Base-by-base conservation (phyloP, 2,888 invertebrate species). In the Pollenia amentaria region DNA sequence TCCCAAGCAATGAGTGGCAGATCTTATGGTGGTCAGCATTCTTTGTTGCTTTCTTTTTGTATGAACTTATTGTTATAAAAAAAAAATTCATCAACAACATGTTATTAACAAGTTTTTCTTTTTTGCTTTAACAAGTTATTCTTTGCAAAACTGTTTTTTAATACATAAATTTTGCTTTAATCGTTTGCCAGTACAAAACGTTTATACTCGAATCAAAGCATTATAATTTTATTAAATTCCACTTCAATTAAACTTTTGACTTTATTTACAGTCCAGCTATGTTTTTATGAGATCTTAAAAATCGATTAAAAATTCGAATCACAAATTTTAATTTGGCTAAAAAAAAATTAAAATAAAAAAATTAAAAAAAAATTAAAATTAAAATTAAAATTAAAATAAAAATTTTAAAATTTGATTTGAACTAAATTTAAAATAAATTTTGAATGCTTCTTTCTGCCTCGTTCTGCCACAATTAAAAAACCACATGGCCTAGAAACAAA, bases 171-270 rank as follows among this genome's bases (percentile, higher is more conserved):
- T 44, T 78, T 48, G 48, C 9, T 44, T 53, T 55, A 55, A 80
- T 72, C 64, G 29, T 18, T 79, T 64, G 64, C 55, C 64, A 80
- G 42, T 40, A 14, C 64, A 64, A 51, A 79, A 64, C 62, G 62
- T 79, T 79, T 60, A 69, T 69, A 60, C 64, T 42, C 16, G 12
- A 79, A 42, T 65, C 64, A 57, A 60, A 78, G 69, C 46, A 70
- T 64, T 53, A 21, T n/a, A 42, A 60, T 64, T 62, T 72, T n/a
- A 70, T 73, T 10, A 65, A 73, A 80, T 65, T 57, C 14, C 51
- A 48, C 46, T 73, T 60, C 14, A 69, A 69, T 64, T 67, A 55
- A 81, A 55, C 57, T 73, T 73, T 81, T 64, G 65, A 57, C 48
- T 57, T 67, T 73, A n/a, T 73, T 40, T 80, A 48, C 55, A 12